Evolutionary conservation across 2,797 vertebrate species (phyloP).

Genomic region (Poeciliopsis paucimaculata): DNA sequence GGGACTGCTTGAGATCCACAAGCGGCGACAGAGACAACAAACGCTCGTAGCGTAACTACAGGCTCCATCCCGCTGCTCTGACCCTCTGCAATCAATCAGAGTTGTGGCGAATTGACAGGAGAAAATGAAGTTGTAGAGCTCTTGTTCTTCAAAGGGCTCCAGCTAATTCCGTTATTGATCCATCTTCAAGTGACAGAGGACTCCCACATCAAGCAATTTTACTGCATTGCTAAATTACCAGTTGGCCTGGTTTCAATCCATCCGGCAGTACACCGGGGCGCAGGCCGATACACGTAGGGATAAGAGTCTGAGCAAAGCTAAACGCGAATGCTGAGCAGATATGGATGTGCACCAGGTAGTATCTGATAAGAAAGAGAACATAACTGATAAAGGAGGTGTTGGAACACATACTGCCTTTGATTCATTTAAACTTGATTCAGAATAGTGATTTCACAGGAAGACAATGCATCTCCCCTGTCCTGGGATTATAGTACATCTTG

Average conservation of each 20-base stretch:
- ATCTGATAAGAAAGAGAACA: neutral
- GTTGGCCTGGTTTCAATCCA: slow-evolving; percentile 16
- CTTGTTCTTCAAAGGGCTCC: slow-evolving; percentile 56
- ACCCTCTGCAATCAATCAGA: slow-evolving; percentile 59
- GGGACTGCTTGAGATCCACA: slow-evolving; percentile 1
- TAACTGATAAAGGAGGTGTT: slow-evolving; percentile 1
- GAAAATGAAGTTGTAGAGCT: slow-evolving; percentile 58
- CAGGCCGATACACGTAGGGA: neutral
- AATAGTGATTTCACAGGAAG: neutral
- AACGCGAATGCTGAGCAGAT: neutral
- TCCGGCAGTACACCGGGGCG: neutral
- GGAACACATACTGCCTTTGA: neutral
- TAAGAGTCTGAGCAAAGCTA: neutral
- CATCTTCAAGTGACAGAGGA: slow-evolving; percentile 42
- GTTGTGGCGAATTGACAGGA: slow-evolving; percentile 51
- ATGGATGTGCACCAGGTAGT: neutral
- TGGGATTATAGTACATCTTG: neutral
- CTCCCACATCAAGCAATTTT: slow-evolving; percentile 47
- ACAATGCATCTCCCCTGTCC: neutral
- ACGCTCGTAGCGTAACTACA: slow-evolving; percentile 13
- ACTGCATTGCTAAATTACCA: slow-evolving; percentile 31
- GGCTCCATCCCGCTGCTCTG: slow-evolving; percentile 22
- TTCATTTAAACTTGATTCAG: neutral
- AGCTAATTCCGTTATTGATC: slow-evolving; percentile 68
- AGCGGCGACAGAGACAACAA: slow-evolving; percentile 5